phyloP scores from a whole-genome alignment of 2,888 invertebrate species.

The Ophion ventricosus region DNA sequence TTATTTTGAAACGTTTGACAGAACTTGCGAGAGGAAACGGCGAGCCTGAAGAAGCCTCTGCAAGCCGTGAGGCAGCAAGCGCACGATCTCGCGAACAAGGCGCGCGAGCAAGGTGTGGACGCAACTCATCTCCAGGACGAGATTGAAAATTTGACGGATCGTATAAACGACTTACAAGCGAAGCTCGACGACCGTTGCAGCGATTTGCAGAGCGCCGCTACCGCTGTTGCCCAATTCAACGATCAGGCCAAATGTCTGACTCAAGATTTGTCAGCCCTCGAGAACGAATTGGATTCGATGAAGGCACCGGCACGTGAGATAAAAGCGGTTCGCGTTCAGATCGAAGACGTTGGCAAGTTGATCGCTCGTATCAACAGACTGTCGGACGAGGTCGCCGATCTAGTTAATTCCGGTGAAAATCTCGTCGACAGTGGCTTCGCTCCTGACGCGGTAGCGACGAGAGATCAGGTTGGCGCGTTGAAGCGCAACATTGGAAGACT shows the following conservation, averaged over 20 bases:
- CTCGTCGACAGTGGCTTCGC: slow-evolving; percentile 94
- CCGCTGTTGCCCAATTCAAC: slow-evolving; percentile 94
- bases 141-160: slow-evolving; percentile 90
- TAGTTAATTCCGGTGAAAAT: slow-evolving; percentile 89
- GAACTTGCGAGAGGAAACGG: slow-evolving; percentile 91
- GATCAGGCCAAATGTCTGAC: slow-evolving; percentile 92
- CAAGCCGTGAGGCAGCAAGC: slow-evolving; percentile 88
- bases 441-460: slow-evolving; percentile 91
- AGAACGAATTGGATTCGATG: slow-evolving; percentile 93
- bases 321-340: slow-evolving; percentile 91
- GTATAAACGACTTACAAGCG: slow-evolving; percentile 90
- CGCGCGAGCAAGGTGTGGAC: slow-evolving; percentile 90
- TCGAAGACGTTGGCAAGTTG: slow-evolving; percentile 90
- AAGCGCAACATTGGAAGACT: slow-evolving; percentile 91
- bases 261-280: slow-evolving; percentile 91
- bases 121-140: slow-evolving; percentile 91
- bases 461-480: slow-evolving; percentile 91
- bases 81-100: slow-evolving; percentile 90
- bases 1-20: slow-evolving; percentile 60
- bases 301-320: slow-evolving; percentile 95
- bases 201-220: slow-evolving; percentile 93
- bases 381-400: slow-evolving; percentile 87
- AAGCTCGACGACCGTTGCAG: slow-evolving; percentile 91
- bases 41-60: slow-evolving; percentile 90
- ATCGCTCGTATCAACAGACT: slow-evolving; percentile 88